A percentile compares a stretch with the other conserved stretches of the same genome.
Evolutionary conservation across 2,797 vertebrate species (phyloP).

Genomic region (Microchirus variegatus): DNA sequence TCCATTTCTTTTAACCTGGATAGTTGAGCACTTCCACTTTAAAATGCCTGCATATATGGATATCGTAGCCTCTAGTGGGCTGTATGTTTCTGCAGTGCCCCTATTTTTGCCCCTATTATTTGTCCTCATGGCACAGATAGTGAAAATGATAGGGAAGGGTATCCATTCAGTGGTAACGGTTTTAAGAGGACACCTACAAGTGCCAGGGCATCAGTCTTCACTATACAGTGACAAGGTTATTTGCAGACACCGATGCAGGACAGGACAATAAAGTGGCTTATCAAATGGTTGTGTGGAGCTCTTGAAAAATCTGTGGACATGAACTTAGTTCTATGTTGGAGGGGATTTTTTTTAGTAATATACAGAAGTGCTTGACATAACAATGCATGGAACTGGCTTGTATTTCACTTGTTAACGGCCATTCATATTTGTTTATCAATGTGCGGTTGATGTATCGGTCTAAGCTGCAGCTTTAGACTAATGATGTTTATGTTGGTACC

Average conservation of each 20-base stretch:
- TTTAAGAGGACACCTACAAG: slow-evolving; percentile 69
- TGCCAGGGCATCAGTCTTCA: slow-evolving; percentile 62
- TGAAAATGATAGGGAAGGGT: slow-evolving; percentile 62
- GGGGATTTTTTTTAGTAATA: background rate
- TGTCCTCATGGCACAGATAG: slow-evolving; percentile 69
- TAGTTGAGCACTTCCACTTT: background rate
- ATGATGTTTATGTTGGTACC: background rate
- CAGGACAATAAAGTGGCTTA: slow-evolving; percentile 41
- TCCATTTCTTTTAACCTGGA: background rate
- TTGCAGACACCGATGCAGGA: slow-evolving; percentile 45
- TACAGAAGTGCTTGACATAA: background rate
- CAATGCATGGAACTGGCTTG: background rate
- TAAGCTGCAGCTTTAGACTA: background rate
- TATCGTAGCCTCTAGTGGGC: slow-evolving; percentile 16
- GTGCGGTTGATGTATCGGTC: background rate
- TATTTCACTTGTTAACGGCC: background rate
- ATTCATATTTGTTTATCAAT: background rate
- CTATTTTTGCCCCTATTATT: slow-evolving; percentile 66
- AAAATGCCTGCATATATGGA: background rate
- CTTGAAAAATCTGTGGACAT: slow-evolving; percentile 7
- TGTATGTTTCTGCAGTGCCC: slow-evolving; percentile 26
- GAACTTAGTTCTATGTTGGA: slow-evolving; percentile 1
- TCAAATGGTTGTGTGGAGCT: slow-evolving; percentile 33
- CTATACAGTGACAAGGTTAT: slow-evolving; percentile 65
- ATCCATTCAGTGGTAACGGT: slow-evolving; percentile 62